phyloP scores from a whole-genome alignment of 2,888 invertebrate genomes.

The Periphyllus acericola region DNA sequence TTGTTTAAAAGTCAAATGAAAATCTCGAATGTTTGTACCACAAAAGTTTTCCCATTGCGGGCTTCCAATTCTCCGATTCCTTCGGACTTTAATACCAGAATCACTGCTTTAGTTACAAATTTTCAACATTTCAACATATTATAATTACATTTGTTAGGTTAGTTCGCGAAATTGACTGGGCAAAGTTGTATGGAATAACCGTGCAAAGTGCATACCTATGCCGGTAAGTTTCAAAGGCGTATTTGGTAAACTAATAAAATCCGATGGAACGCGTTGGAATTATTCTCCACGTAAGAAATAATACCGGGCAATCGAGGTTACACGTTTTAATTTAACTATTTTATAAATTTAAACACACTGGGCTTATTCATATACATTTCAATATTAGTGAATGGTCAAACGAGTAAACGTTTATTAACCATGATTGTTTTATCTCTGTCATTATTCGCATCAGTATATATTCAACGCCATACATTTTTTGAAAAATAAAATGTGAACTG shows the following conservation, averaged over 20 bases:
- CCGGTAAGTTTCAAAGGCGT: neutral
- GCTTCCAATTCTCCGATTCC: slow-evolving; percentile 15
- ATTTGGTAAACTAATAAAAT: neutral
- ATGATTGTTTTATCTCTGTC: too few species aligned
- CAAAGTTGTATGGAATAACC: neutral
- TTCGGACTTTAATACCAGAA: slow-evolving; percentile 36
- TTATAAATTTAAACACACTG: too few species aligned
- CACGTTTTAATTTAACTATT: too few species aligned
- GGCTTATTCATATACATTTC: too few species aligned
- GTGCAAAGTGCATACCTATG: neutral
- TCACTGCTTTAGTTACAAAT: slow-evolving; percentile 26
- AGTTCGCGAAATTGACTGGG: slow-evolving; percentile 27
- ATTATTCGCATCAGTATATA: too few species aligned
- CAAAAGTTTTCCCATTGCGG: slow-evolving; percentile 41
- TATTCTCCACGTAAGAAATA: too few species aligned
- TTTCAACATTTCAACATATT: slow-evolving; percentile 42
- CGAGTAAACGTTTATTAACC: too few species aligned
- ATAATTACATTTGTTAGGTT: slow-evolving; percentile 42
- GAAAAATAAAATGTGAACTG: too few species aligned
- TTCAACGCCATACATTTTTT: too few species aligned
- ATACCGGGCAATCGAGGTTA: too few species aligned
- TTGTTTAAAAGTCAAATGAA: slow-evolving; percentile 52
- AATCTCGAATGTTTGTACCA: slow-evolving; percentile 49
- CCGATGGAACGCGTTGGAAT: neutral
- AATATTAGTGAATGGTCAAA: too few species aligned